These are phyloP conservation scores for Bergia sp. DNA, from an alignment of 92 coral and sea anemone species.

Conservation along the genomic window DNA sequence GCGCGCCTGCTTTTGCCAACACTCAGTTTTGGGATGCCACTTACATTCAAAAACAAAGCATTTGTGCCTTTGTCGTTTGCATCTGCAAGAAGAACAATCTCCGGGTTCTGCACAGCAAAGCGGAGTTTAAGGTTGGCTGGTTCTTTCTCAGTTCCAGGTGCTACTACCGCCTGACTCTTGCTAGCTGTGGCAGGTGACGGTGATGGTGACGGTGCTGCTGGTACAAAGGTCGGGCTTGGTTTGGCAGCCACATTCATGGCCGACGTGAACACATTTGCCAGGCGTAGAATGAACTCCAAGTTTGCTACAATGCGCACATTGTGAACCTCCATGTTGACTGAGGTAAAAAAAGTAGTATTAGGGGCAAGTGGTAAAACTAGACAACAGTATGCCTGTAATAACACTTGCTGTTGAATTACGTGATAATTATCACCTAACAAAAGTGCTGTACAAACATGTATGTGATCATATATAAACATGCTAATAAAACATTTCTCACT, in stretches of 20 bases:
- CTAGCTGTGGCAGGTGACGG: constrained; percentile 44
- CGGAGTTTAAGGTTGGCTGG: constrained; percentile 70
- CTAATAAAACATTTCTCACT: constrained; percentile 53
- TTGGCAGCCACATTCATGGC: constrained; percentile 71
- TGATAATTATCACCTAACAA: too few relatives aligned
- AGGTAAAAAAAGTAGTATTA: constrained; percentile 8
- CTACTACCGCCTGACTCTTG: constrained; percentile 36
- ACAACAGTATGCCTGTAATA: not conserved
- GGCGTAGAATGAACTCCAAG: constrained; percentile 80
- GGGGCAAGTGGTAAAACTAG: not conserved
- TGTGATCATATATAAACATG: not conserved
- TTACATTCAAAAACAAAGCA: constrained; percentile 90
- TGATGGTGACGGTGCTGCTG: constrained; percentile 23
- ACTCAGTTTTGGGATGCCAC: not conserved
- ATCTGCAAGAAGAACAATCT: constrained; percentile 91
- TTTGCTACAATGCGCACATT: constrained; percentile 76
- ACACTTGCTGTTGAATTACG: not conserved
- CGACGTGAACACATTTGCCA: constrained; percentile 81
- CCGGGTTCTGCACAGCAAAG: constrained; percentile 84
- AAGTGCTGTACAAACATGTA: too few relatives aligned
- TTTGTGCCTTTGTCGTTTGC: constrained; percentile 88
- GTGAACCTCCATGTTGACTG: constrained; percentile 72
- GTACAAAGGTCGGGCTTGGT: constrained; percentile 23
- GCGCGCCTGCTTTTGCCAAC: not conserved
- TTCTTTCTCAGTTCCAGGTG: constrained; percentile 58